Evolutionary conservation across 2,797 vertebrate species (phyloP).

Genomic region (Pogonophryne albipinna): DNA sequence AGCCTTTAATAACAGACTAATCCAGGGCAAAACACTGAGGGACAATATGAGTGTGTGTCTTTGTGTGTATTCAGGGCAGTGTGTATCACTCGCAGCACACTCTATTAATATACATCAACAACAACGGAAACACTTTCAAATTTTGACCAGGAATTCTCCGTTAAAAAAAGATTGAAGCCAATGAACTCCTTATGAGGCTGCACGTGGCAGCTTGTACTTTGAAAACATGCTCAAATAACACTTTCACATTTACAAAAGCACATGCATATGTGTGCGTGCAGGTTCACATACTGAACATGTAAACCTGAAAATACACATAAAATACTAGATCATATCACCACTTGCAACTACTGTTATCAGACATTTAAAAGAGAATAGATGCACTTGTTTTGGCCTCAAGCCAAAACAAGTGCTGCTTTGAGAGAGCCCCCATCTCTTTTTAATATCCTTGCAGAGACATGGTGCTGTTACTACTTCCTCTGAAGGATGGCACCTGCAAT

Average conservation of each 20-base stretch:
- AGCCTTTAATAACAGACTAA: conserved; percentile 63
- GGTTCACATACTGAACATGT: conserved; percentile 25
- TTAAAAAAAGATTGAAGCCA: conserved; percentile 60
- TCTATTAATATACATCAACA: conserved; percentile 75
- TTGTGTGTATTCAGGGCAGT: conserved; percentile 39
- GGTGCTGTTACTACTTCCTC: conserved; percentile 53
- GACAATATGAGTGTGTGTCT: conserved; percentile 43
- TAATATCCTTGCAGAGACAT: conserved; percentile 54
- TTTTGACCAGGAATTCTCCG: conserved; percentile 76
- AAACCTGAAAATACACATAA: conserved; percentile 31
- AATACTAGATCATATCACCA: conserved; percentile 34
- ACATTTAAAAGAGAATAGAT: conserved; percentile 17
- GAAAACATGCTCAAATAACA: conserved; percentile 76
- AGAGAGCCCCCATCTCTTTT: conserved; percentile 38
- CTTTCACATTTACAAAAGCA: conserved; percentile 47
- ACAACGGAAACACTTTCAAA: conserved; percentile 65
- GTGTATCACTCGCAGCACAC: conserved; percentile 57
- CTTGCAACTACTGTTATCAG: conserved; percentile 32
- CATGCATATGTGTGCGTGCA: conserved; percentile 19
- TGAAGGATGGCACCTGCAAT: conserved; percentile 70
- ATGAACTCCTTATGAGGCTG: conserved; percentile 72
- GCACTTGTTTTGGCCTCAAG: conserved; percentile 16
- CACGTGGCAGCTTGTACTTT: conserved; percentile 68
- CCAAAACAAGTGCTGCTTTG: conserved; percentile 48
- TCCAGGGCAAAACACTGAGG: conserved; percentile 43